Base-by-base conservation (phyloP, 2,113 vertebrate genomes). In the Sylvietta virens region DNA sequence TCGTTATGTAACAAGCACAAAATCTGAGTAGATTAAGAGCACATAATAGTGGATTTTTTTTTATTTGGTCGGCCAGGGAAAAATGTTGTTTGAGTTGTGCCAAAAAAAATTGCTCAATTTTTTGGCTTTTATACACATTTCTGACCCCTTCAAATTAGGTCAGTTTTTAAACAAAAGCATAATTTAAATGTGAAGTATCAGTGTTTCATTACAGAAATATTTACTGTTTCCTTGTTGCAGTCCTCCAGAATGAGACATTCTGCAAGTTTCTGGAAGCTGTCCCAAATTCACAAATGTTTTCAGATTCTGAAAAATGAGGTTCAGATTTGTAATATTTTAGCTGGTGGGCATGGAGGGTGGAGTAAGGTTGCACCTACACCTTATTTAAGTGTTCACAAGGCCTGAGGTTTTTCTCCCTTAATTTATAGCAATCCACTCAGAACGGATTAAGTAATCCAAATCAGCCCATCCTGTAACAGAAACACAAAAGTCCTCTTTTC, bases 241-340 rank as follows among this genome's bases (percentile, higher is more conserved):
- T 77, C 44, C 16, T 80, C 30, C 50, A 80, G 54, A 80, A 86
- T 44, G 42, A 85, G 37, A 67, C 62, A 42, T 80, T 80, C 71
- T 88, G 42, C 74, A 54, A 39, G 54, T 90, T 94, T 66, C 81
- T 93, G 85, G 88, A 93, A 93, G 56, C 48, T 51, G n/a, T 76
- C 70, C 90, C 81, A 82, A 80, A 83, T 86, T 70, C 66, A 84
- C 28, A 44, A 79, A 77, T 73, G 50, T 69, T 93, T 86, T 90
- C 58, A 50, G 71, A 69, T 50, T 88, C 54, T 45, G 15, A 86
- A 61, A 92, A 80, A 66, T 54, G 27, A 40, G 17, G 28, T 73
- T 86, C 73, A 58, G 15, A 62, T 70, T 54, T 62, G 7, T 54
- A 65, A 54, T 66, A 53, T 53, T 56, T 47, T 51, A 70, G 44